These are phyloP conservation scores for Acrossocheilus fasciatus DNA, from an alignment of 2,797 vertebrate genomes.

Conservation along the genomic window DNA sequence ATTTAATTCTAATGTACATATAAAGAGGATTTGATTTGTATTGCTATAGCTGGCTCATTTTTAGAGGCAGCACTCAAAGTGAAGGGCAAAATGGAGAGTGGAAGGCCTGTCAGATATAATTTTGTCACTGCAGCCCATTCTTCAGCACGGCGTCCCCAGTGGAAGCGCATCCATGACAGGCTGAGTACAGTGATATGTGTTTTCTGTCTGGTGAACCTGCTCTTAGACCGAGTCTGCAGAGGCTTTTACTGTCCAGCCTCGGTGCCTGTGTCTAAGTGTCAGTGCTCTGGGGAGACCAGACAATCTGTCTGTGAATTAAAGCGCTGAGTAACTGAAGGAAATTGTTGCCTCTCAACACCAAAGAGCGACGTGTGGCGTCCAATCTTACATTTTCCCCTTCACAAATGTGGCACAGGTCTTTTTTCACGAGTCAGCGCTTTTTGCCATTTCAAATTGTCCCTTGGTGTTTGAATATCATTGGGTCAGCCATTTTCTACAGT, in stretches of 20 bases:
- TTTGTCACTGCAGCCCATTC: not conserved
- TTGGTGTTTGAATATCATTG: slow-evolving; percentile 4
- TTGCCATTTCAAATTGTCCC: not conserved
- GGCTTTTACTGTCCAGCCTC: slow-evolving; percentile 35
- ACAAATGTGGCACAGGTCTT: not conserved
- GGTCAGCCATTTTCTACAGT: not conserved
- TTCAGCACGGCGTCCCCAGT: slow-evolving; percentile 10
- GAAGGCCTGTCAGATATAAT: slow-evolving; percentile 32
- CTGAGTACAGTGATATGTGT: slow-evolving; percentile 28
- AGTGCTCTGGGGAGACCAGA: slow-evolving; percentile 36
- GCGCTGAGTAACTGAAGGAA: slow-evolving; percentile 36
- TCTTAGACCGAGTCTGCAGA: slow-evolving; percentile 12
- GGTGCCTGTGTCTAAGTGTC: slow-evolving; percentile 6
- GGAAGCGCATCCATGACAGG: slow-evolving; percentile 26
- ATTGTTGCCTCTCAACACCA: slow-evolving; percentile 19
- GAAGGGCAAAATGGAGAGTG: not conserved
- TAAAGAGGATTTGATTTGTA: not conserved
- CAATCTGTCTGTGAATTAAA: slow-evolving; percentile 47
- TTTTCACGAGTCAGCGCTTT: slow-evolving; percentile 8
- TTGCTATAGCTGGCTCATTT: not conserved
- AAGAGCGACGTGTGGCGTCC: not conserved
- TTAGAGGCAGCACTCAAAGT: slow-evolving; percentile 8
- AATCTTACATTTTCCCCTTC: slow-evolving; percentile 1
- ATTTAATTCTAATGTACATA: slow-evolving; percentile 13
- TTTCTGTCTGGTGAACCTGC: slow-evolving; percentile 35